Conservation (phyloP, 2,888 invertebrate genomes). For the Petrolisthes cinctipes region DNA sequence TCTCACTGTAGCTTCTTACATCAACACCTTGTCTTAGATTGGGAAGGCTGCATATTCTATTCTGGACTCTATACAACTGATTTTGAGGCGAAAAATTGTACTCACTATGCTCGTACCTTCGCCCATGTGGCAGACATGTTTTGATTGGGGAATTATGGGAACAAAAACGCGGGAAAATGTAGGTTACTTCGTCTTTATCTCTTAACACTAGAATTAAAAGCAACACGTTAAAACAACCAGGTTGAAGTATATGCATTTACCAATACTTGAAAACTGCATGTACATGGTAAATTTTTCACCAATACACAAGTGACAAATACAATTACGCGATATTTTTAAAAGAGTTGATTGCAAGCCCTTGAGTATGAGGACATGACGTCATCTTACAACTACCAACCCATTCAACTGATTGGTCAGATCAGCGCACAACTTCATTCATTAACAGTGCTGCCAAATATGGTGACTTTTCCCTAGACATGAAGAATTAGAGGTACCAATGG, state of each 20-base stretch:
- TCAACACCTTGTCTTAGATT: conserved; percentile 24
- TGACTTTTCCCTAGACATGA: too few relatives aligned
- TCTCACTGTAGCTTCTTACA: not conserved
- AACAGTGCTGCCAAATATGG: too few relatives aligned
- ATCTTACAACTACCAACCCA: conserved; percentile 53
- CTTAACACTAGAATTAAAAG: not conserved
- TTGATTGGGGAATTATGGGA: conserved; percentile 60
- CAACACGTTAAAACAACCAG: too few relatives aligned
- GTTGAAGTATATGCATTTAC: not conserved
- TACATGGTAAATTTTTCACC: not conserved
- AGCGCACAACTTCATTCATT: conserved; percentile 39
- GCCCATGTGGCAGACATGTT: conserved; percentile 64
- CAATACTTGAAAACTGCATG: not conserved
- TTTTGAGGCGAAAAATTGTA: conserved; percentile 26
- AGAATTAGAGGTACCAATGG: too few relatives aligned
- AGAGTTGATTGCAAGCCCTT: conserved; percentile 18
- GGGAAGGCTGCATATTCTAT: not conserved
- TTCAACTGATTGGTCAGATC: conserved; percentile 54
- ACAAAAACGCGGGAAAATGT: conserved; percentile 64
- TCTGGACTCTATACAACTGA: not conserved
- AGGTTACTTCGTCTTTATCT: conserved; percentile 59
- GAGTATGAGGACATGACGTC: conserved; percentile 47
- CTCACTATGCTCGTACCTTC: conserved; percentile 44
- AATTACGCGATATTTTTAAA: conserved; percentile 24
- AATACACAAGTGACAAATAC: not conserved